Evolutionary conservation across 2,888 invertebrate genomes (phyloP).

Genomic region (Apotomis capreana): DNA sequence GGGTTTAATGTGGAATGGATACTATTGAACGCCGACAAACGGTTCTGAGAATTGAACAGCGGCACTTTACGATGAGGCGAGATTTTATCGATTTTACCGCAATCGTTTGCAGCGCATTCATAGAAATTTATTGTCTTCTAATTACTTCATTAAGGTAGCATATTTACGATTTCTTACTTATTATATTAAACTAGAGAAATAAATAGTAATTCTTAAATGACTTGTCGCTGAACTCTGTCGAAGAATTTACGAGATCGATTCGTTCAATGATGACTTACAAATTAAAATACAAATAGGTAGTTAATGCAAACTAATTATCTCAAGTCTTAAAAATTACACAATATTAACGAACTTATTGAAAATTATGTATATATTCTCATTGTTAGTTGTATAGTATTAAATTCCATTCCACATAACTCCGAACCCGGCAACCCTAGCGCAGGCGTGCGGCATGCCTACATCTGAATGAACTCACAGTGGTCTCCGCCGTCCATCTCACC

Average conservation of each 20-base stretch:
- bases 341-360: neutral
- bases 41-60: slow-evolving; percentile 28
- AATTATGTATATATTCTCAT: neutral
- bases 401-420: slow-evolving; percentile 43
- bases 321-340: too few species aligned
- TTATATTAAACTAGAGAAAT: too few species aligned
- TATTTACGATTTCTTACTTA: neutral
- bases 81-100: slow-evolving; percentile 16
- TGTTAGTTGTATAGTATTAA: neutral
- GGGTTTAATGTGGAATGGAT: slow-evolving; percentile 58
- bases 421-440: slow-evolving; percentile 40
- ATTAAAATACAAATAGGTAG: too few species aligned
- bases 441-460: slow-evolving; percentile 66
- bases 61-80: slow-evolving; percentile 8
- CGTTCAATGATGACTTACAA: too few species aligned
- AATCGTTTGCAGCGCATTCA: slow-evolving; percentile 20
- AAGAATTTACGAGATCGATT: too few species aligned
- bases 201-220: too few species aligned
- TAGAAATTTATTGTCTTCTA: slow-evolving; percentile 6
- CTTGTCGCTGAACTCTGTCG: too few species aligned
- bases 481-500: slow-evolving; percentile 77
- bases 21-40: slow-evolving; percentile 35
- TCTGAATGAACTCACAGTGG: slow-evolving; percentile 75
- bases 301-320: too few species aligned
- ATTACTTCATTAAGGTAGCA: slow-evolving; percentile 8